Conservation (phyloP, 2,888 invertebrate genomes). For the Panzeria rudis region DNA sequence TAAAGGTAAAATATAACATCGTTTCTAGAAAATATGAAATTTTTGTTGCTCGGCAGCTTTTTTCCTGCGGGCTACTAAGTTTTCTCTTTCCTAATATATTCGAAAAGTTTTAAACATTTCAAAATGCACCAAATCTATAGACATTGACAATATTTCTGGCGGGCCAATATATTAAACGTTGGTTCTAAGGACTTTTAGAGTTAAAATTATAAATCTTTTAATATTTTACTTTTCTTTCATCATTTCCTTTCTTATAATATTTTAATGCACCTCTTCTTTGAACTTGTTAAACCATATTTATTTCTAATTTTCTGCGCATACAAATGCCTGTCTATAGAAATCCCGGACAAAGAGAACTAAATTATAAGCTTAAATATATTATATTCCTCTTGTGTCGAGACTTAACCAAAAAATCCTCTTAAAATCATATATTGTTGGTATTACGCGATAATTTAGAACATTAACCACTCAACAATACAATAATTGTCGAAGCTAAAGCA, state of each 20-base stretch:
- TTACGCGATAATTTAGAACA: constrained; percentile 25
- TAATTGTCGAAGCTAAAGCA: constrained; percentile 31
- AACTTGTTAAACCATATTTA: not conserved
- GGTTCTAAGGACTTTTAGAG: not conserved
- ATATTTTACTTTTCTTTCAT: not conserved
- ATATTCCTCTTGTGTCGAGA: constrained; percentile 1
- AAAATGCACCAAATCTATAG: not conserved
- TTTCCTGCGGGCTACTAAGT: not conserved
- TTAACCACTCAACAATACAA: constrained; percentile 24
- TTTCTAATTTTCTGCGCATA: constrained; percentile 28
- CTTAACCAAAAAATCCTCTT: constrained; percentile 46
- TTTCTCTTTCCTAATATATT: not conserved
- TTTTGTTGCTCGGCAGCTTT: not conserved
- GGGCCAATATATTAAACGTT: not conserved
- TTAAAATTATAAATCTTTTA: not conserved
- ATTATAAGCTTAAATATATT: constrained; percentile 54
- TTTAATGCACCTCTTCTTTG: not conserved
- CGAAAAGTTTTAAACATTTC: not conserved
- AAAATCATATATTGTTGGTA: constrained; percentile 39
- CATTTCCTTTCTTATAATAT: not conserved
- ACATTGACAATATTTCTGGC: not conserved
- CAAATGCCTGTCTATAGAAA: not conserved
- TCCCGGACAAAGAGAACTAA: constrained; percentile 16
- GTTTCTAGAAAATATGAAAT: too few species aligned
- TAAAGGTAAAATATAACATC: not conserved